Conservation (phyloP, 2,888 invertebrate species). For the Dasypogon diadema region DNA sequence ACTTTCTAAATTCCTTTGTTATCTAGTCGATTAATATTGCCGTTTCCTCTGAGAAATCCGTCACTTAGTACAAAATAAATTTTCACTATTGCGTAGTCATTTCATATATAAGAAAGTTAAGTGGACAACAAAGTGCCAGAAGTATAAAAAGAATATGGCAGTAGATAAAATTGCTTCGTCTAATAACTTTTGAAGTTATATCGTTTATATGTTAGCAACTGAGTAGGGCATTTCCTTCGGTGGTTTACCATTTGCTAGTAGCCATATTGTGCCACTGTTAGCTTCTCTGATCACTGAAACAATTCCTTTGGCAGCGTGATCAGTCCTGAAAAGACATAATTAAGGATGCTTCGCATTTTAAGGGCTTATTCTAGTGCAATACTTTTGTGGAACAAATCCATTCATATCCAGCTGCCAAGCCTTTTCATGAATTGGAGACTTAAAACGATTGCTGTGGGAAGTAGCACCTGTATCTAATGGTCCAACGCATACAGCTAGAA, state of each 20-base stretch:
- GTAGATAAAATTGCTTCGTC: constrained; percentile 36
- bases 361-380: too few species aligned
- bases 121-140: constrained; percentile 21
- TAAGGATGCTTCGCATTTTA: too few species aligned
- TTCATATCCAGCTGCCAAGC: constrained; percentile 80
- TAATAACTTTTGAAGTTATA: background rate
- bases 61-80: constrained; percentile 37
- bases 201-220: constrained; percentile 55
- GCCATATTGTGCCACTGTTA: constrained; percentile 79
- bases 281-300: constrained; percentile 76
- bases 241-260: constrained; percentile 77
- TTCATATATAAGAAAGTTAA: background rate
- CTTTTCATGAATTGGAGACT: constrained; percentile 79
- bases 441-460: constrained; percentile 78
- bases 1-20: constrained; percentile 26
- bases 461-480: constrained; percentile 77
- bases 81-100: background rate
- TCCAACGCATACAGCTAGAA: constrained; percentile 79
- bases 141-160: constrained; percentile 34
- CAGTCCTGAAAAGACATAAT: constrained; percentile 71
- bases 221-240: constrained; percentile 70
- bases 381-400: constrained; percentile 76
- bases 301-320: constrained; percentile 77
- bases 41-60: background rate
- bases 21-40: constrained; percentile 21